Percentiles rank a stretch among this genome's conserved stretches.
These are phyloP conservation scores for Pangasius larnaudii DNA, from an alignment of 2,797 vertebrate genomes.

Conservation along the genomic window DNA sequence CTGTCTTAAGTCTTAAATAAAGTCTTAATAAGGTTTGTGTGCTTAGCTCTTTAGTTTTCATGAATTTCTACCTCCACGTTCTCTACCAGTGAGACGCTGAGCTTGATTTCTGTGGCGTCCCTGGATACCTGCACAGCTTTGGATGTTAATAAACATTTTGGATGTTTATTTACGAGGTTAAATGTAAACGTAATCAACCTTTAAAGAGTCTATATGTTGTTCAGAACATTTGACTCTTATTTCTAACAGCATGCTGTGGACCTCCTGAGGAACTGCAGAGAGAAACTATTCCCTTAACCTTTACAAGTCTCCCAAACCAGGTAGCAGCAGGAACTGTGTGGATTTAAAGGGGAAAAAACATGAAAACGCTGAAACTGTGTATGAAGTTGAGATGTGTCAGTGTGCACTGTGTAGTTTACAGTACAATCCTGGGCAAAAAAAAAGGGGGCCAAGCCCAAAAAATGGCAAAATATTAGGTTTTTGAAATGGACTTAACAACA, in stretches of 20 bases:
- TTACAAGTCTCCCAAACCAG: background rate
- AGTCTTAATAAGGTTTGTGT: background rate
- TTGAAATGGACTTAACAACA: too few relatives aligned
- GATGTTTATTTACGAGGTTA: background rate
- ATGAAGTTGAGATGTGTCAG: background rate
- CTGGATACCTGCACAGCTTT: background rate
- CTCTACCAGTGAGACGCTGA: background rate
- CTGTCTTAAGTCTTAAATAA: too few relatives aligned
- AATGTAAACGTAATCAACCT: background rate
- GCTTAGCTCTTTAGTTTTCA: background rate
- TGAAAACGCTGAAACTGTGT: too few relatives aligned
- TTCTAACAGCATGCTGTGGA: background rate
- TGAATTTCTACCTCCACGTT: background rate
- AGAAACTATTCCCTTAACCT: background rate
- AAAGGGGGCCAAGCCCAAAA: too few relatives aligned
- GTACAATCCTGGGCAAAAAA: background rate
- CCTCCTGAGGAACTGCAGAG: background rate
- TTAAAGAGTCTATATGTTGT: background rate
- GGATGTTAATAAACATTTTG: background rate
- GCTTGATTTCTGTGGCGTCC: background rate
- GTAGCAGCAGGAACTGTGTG: constrained; percentile 48
- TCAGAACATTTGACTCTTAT: background rate
- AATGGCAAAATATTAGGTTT: too few relatives aligned
- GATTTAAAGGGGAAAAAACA: constrained; percentile 31
- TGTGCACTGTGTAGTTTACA: constrained; percentile 1